These are phyloP conservation scores for Macrotus californicus DNA, from an alignment of 2,113 vertebrate species.

Conservation along the genomic window DNA sequence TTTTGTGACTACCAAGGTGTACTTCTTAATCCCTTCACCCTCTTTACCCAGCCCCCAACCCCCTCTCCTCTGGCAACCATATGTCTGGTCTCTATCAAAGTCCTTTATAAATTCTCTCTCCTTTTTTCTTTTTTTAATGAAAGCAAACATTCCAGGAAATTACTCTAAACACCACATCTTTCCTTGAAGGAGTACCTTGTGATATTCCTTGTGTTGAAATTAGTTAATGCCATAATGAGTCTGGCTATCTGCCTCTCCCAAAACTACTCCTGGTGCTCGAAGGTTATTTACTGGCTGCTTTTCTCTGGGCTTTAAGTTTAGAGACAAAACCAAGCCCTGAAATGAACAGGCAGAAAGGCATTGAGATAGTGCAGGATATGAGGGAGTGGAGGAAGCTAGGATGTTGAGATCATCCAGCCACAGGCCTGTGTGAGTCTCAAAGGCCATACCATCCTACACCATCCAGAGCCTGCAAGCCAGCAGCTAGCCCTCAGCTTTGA, in stretches of 20 bases:
- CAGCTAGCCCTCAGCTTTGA: neutral
- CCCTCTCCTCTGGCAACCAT: neutral
- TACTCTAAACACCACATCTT: neutral
- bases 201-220: neutral
- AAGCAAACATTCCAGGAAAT: neutral
- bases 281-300: neutral
- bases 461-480: neutral
- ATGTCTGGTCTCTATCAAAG: neutral
- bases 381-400: neutral
- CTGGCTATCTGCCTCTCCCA: neutral
- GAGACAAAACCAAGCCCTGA: constrained; percentile 17
- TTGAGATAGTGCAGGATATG: neutral
- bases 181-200: constrained; percentile 14
- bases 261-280: neutral
- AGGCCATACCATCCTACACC: neutral
- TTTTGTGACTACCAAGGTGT: neutral
- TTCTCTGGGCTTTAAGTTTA: neutral
- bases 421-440: neutral
- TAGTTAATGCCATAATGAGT: neutral
- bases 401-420: neutral
- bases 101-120: neutral
- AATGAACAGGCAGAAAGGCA: neutral
- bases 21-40: neutral
- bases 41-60: neutral
- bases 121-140: neutral